Evolutionary conservation across 2,888 invertebrate genomes (phyloP).

Genomic region (Cryptus viduatorius): DNA sequence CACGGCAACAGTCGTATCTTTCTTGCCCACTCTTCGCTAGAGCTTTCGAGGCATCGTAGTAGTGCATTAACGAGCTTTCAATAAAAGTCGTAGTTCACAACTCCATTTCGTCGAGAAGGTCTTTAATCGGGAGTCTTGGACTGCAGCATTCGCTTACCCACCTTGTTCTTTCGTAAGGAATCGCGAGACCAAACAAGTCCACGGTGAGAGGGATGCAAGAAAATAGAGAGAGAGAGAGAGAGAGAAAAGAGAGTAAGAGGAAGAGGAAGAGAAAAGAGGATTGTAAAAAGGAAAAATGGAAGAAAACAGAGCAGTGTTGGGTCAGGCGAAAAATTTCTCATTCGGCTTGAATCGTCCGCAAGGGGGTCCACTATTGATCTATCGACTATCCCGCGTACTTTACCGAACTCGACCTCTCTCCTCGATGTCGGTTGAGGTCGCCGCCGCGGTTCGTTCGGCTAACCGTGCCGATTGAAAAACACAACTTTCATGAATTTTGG

Average conservation of each 20-base stretch:
- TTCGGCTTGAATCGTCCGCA: constrained; percentile 41
- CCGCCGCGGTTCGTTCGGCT: not conserved
- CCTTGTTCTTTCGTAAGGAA: constrained; percentile 9
- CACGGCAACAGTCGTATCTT: not conserved
- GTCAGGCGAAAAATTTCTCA: constrained; percentile 47
- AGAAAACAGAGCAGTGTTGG: constrained; percentile 9
- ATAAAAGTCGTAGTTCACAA: constrained; percentile 50
- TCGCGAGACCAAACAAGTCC: not conserved
- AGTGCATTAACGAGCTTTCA: constrained; percentile 48
- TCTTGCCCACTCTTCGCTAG: constrained; percentile 24
- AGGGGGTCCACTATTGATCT: constrained; percentile 33
- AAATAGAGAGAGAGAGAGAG: constrained; percentile 22
- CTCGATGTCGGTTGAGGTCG: not conserved
- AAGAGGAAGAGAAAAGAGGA: constrained; percentile 40
- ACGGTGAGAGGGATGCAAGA: not conserved
- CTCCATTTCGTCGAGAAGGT: constrained; percentile 31
- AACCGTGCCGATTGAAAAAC: constrained; percentile 28
- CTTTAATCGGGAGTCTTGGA: constrained; percentile 25
- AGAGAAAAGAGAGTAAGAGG: constrained; percentile 13
- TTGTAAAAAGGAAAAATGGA: constrained; percentile 17
- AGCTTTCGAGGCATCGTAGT: not conserved
- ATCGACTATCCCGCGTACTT: constrained; percentile 29
- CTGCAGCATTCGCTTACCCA: constrained; percentile 13
- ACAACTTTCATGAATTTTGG: constrained; percentile 27
- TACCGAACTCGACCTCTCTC: not conserved